Conservation (phyloP, 2,888 invertebrate species). For the Luperina nickerlii region DNA sequence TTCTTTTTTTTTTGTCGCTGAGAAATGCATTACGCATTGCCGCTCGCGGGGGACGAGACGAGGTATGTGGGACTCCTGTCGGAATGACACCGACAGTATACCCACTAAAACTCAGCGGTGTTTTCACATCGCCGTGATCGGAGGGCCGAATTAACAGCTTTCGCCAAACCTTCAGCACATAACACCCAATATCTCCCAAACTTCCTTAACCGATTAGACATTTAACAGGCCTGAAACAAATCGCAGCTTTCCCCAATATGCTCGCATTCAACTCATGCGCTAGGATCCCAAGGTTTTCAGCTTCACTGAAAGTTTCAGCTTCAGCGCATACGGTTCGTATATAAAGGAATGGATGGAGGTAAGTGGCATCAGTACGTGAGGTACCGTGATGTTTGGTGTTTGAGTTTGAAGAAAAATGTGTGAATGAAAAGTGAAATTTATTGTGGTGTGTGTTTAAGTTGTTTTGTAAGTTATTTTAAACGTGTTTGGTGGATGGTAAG, state of each 20-base stretch:
- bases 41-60: no score
- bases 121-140: no score
- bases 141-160: neutral
- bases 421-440: neutral
- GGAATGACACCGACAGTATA: no score
- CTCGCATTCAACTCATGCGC: slow-evolving; percentile 72
- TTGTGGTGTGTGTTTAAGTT: slow-evolving; percentile 1
- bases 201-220: slow-evolving; percentile 32
- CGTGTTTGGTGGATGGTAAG: neutral
- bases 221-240: slow-evolving; percentile 42
- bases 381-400: slow-evolving; percentile 63
- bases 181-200: slow-evolving; percentile 10
- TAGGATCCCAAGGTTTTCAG: slow-evolving; percentile 72
- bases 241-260: slow-evolving; percentile 21
- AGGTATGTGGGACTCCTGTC: no score
- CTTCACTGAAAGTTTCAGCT: slow-evolving; percentile 78
- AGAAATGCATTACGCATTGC: no score
- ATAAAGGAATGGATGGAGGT: slow-evolving; percentile 69
- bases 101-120: no score
- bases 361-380: slow-evolving; percentile 70
- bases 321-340: slow-evolving; percentile 73
- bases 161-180: neutral
- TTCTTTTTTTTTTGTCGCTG: no score
- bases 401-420: slow-evolving; percentile 9
- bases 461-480: neutral